phyloP scores from a whole-genome alignment of 2,113 vertebrate genomes.

The Polypterus senegalus region DNA sequence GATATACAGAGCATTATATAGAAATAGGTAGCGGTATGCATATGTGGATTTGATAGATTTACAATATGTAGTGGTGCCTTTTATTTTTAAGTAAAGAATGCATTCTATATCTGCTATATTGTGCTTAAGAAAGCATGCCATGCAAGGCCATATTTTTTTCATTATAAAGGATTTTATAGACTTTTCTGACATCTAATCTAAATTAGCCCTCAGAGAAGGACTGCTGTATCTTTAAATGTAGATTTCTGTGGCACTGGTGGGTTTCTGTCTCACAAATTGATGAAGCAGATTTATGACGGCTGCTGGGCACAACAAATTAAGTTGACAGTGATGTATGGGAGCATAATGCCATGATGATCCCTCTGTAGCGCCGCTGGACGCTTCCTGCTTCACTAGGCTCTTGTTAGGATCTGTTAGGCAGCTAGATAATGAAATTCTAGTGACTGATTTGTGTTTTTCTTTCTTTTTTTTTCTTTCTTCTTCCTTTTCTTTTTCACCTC shows the following conservation, averaged over 20 bases:
- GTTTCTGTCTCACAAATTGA: slow-evolving; percentile 67
- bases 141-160: slow-evolving; percentile 11
- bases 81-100: not conserved
- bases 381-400: slow-evolving; percentile 72
- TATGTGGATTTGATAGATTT: no score
- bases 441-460: slow-evolving; percentile 62
- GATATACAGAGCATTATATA: no score
- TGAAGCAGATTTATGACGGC: slow-evolving; percentile 89
- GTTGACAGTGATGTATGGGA: slow-evolving; percentile 91
- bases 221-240: slow-evolving; percentile 39
- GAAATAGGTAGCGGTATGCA: no score
- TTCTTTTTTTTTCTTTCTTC: slow-evolving; percentile 33
- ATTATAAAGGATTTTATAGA: slow-evolving; percentile 6
- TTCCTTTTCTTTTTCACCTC: slow-evolving; percentile 33
- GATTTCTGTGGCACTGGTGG: slow-evolving; percentile 47
- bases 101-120: slow-evolving; percentile 24
- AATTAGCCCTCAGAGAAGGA: slow-evolving; percentile 29
- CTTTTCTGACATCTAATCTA: slow-evolving; percentile 29
- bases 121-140: slow-evolving; percentile 16
- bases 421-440: slow-evolving; percentile 76
- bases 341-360: slow-evolving; percentile 67
- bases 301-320: slow-evolving; percentile 94
- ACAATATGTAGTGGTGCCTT: no score
- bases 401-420: slow-evolving; percentile 80
- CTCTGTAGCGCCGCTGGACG: slow-evolving; percentile 52